A percentile compares a stretch with the other conserved stretches of the same genome.
Evolutionary conservation across 2,888 invertebrate species (phyloP).

Genomic region (Dinocampus coccinellae): DNA sequence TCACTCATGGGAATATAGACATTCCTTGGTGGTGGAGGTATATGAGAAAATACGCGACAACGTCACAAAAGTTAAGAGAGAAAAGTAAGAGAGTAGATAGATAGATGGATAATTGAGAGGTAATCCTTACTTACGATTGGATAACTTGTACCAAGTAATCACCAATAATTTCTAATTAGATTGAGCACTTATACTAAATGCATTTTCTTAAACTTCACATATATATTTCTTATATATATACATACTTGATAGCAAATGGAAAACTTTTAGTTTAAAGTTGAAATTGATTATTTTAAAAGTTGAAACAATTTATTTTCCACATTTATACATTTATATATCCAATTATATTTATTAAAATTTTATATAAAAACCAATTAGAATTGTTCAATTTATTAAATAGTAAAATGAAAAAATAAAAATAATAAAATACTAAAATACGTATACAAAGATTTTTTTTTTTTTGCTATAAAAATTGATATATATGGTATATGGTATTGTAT

Average conservation of each 20-base stretch:
- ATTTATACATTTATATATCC: background rate
- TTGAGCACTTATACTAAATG: background rate
- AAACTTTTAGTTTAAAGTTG: background rate
- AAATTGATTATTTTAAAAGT: slow-evolving; percentile 1
- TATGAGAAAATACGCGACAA: background rate
- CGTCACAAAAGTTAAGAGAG: background rate
- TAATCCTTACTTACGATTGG: slow-evolving; percentile 2
- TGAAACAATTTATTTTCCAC: background rate
- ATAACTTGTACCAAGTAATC: slow-evolving; percentile 33
- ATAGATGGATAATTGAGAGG: background rate
- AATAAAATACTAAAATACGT: too few species aligned
- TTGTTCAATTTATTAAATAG: too few species aligned
- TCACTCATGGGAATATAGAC: background rate
- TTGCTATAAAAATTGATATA: too few species aligned
- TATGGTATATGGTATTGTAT: too few species aligned
- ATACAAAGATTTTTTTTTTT: too few species aligned
- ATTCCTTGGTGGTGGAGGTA: too few species aligned
- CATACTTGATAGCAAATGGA: background rate
- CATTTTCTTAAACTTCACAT: background rate
- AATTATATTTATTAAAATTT: background rate
- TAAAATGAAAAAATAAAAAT: background rate
- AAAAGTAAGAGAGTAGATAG: background rate
- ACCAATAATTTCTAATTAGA: slow-evolving; percentile 36
- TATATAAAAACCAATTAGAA: background rate
- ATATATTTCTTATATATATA: background rate